Evolutionary conservation across 2,888 invertebrate genomes (phyloP), one percentile per base, ranked within the genome.

Genomic region (Caenorhabditis uteleia): DNA sequence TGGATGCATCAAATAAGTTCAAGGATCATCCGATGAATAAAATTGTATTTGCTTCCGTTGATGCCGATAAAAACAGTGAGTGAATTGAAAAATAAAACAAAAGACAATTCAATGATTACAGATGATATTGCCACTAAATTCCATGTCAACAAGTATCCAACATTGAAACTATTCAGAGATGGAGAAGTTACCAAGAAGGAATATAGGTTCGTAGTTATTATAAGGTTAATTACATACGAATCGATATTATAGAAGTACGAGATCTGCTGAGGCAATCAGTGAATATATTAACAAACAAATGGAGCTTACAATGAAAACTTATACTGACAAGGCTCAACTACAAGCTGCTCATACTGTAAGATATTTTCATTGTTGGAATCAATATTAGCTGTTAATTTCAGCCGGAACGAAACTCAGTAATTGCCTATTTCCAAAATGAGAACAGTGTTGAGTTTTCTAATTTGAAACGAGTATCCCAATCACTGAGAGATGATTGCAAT

Each of bases 71-170:
- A 79, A 93, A 98, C 87, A 89, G 90, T 87, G 84, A 86, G 86
- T 84, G 10, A 27, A 31, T 33, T 20, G 25, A 33, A 39, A 5
- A n/a, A 34, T 36, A n/a, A 34, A 25, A 20, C 31, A 4, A 50
- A 33, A 20, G 6, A 5, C 26, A 20, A 10, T 10, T 25, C n/a
- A 36, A 26, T 56, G 25, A 26, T 81, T 84, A 46, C 82, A 89
- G 89, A 86, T 62, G 86, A 88, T 20, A 88, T 97, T 56, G 91
- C 95, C 2, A 89, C 91, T 5, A 89, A 92, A 76, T 98, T 93
- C 85, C 94, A 95, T 83, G 95, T 98, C 58, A 91, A 90, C 56
- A 99, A 99, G 87, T 99, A 98, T 86, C 98, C 98, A 6, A 99
- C 98, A 5, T 85, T 99, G 56, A 99, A 99, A 86, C 86, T 97